Evolutionary conservation across 2,797 vertebrate genomes (phyloP).

Genomic region (Picus viridis): DNA sequence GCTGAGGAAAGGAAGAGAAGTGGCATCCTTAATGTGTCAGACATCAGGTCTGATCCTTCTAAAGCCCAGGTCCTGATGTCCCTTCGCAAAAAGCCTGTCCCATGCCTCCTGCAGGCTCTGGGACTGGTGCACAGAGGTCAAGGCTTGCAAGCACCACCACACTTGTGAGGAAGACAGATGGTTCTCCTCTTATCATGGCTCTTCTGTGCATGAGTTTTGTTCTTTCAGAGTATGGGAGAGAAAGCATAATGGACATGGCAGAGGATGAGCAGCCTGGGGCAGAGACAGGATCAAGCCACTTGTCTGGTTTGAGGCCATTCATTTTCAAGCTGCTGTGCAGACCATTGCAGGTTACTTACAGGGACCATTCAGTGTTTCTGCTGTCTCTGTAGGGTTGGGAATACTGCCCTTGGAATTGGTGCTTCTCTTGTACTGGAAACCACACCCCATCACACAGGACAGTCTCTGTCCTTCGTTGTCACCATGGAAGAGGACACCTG

Average conservation of each 20-base stretch:
- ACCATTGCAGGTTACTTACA: neutral
- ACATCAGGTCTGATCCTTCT: neutral
- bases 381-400: neutral
- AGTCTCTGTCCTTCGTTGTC: neutral
- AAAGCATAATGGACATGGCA: fast-evolving
- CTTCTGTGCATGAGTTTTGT: neutral
- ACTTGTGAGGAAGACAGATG: neutral
- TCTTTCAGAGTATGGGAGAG: neutral
- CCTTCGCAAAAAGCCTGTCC: neutral
- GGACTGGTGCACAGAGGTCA: neutral
- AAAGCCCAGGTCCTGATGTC: neutral
- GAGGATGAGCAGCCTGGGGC: neutral
- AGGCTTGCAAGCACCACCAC: neutral
- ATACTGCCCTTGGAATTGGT: neutral
- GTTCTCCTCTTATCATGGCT: neutral
- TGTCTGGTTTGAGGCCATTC: neutral
- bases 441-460: fast-evolving
- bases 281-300: neutral
- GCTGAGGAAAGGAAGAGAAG: neutral
- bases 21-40: neutral
- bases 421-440: neutral
- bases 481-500: neutral
- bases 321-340: neutral
- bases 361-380: fast-evolving
- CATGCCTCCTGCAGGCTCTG: neutral